These are phyloP conservation scores for Leucoma salicis DNA, from an alignment of 2,888 invertebrate species.

Conservation along the genomic window DNA sequence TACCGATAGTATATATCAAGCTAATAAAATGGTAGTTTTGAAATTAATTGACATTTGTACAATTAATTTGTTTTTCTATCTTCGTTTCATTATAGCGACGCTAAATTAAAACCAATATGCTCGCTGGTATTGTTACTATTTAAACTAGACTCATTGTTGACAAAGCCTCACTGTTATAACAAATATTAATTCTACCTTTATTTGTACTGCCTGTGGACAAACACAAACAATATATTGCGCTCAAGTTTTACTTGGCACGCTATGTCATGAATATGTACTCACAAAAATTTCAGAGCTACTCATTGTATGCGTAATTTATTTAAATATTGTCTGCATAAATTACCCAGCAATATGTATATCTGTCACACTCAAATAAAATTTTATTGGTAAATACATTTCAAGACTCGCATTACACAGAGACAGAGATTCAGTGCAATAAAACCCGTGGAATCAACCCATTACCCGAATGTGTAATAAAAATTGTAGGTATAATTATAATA, in stretches of 20 bases:
- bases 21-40: no score
- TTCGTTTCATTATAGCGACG: not conserved
- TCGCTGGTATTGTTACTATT: slow-evolving; percentile 38
- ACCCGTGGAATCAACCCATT: not conserved
- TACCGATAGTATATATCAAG: no score
- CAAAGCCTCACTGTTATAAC: slow-evolving; percentile 24
- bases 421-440: not conserved
- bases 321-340: slow-evolving; percentile 22
- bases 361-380: slow-evolving; percentile 9
- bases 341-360: slow-evolving; percentile 13
- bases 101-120: slow-evolving; percentile 50
- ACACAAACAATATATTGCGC: slow-evolving; percentile 18
- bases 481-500: not conserved
- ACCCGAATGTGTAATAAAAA: not conserved
- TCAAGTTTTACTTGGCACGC: slow-evolving; percentile 12
- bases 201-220: slow-evolving; percentile 33
- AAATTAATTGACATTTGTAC: no score
- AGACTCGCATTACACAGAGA: not conserved
- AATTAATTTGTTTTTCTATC: no score
- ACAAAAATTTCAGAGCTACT: slow-evolving; percentile 21
- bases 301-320: slow-evolving; percentile 27
- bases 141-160: slow-evolving; percentile 19
- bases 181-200: slow-evolving; percentile 35
- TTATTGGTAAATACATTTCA: slow-evolving; percentile 7
- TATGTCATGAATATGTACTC: slow-evolving; percentile 14